Base-by-base conservation (phyloP, 2,888 invertebrate species). In the Ornithoptera alexandrae region DNA sequence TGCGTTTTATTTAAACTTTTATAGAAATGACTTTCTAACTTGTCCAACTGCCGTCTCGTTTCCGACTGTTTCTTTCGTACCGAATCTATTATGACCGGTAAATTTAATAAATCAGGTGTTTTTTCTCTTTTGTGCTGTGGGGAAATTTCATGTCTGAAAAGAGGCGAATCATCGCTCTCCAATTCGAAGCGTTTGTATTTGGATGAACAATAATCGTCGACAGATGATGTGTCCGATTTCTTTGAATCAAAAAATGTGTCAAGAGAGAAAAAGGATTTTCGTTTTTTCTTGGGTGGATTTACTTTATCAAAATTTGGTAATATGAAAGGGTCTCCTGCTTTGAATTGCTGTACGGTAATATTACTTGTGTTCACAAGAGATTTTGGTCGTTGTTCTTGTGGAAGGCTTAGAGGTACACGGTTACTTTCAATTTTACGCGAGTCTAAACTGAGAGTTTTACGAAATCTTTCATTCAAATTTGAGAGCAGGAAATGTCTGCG, bases 141-240 rank as follows among this genome's bases (percentile, higher is more conserved):
- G 10, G 81, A 78, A 53, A 75, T 65, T 2, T 90, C 90, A 30
- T 89, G 79, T 74, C 84, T 85, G 72, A 93, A 91, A 22, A 93
- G 69, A 22, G 93, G 93, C 18, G 93, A 93, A 72, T 93, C 93
- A 73, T 93, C 93, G 68, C 91, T 89, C 79, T 93, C 93, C 18
- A 93, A 78, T 72, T 93, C 93, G 71, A 93, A 93, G 22, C 93
- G 85, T 73, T 93, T 92, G 75, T 93, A 93, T 80, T 93, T 93
- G 0, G 93, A 93, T 0, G 93, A 93, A 72, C 90, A 91, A 71
- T 90, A 93, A 74, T 93, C 93, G 72, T 93, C 93, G 70, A 91
- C 81, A 0, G 93, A 93, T 22, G 93, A 93, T 2, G 90, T 88
- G 71, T 93, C 93, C 63, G 93, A 93, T 74, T 89, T 89, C 79